Conservation (phyloP, 2,888 invertebrate genomes). For the Pyrochroa serraticornis region DNA sequence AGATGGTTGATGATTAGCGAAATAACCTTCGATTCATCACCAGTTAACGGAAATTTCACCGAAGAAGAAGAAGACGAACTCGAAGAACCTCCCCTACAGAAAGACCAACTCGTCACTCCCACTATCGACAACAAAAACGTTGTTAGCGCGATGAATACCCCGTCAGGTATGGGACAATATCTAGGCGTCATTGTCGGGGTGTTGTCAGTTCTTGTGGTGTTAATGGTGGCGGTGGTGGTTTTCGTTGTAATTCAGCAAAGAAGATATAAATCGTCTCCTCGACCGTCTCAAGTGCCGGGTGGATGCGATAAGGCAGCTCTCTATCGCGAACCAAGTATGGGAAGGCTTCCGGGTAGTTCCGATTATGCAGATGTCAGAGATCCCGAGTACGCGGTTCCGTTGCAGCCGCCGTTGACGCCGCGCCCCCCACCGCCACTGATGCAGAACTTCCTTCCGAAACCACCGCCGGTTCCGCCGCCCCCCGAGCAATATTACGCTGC, state of each 20-base stretch:
- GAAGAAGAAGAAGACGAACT: constrained; percentile 38
- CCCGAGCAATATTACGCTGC: constrained; percentile 75
- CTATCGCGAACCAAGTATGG: constrained; percentile 54
- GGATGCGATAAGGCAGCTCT: constrained; percentile 55
- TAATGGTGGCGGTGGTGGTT: constrained; percentile 52
- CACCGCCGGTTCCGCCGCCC: constrained; percentile 69
- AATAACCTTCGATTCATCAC: constrained; percentile 78
- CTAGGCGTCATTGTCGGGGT: constrained; percentile 56
- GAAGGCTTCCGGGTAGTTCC: constrained; percentile 46
- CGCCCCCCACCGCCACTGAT: constrained; percentile 59
- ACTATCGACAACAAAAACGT: constrained; percentile 48
- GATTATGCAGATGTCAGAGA: constrained; percentile 61
- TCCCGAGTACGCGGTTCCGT: constrained; percentile 70
- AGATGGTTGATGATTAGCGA: constrained; percentile 92
- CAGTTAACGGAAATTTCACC: constrained; percentile 53
- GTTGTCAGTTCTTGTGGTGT: constrained; percentile 51
- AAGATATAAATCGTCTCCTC: constrained; percentile 51
- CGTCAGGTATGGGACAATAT: constrained; percentile 53
- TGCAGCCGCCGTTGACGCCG: constrained; percentile 57
- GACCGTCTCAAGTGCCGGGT: constrained; percentile 48
- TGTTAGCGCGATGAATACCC: constrained; percentile 51
- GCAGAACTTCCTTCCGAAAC: constrained; percentile 66
- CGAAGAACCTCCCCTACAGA: constrained; percentile 35
- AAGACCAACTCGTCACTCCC: constrained; percentile 45
- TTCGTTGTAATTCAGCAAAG: constrained; percentile 54